Percentiles rank a stretch among this genome's conserved stretches.
Evolutionary conservation across 2,888 invertebrate genomes (phyloP).

Genomic region (Drosophila meridiana): DNA sequence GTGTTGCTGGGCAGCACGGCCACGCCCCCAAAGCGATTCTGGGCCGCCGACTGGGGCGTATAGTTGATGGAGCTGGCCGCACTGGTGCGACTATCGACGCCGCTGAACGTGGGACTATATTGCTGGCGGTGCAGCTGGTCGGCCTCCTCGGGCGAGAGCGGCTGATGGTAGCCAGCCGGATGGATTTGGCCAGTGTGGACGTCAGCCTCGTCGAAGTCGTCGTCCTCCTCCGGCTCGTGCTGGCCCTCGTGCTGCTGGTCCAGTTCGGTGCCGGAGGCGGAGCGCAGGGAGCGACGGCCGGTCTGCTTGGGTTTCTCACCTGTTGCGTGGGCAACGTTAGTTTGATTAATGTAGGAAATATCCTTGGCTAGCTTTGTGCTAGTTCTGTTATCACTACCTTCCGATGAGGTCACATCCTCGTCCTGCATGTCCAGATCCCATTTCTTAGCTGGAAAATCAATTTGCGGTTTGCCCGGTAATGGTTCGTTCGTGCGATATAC

Average conservation of each 20-base stretch:
- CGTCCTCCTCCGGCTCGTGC: slow-evolving; percentile 55
- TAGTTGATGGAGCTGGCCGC: slow-evolving; percentile 81
- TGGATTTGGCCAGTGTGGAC: slow-evolving; percentile 67
- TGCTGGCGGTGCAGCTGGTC: slow-evolving; percentile 73
- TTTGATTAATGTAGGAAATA: slow-evolving; percentile 87
- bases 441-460: slow-evolving; percentile 92
- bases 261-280: slow-evolving; percentile 84
- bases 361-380: slow-evolving; percentile 88
- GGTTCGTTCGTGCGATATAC: slow-evolving; percentile 95
- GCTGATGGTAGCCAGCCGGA: slow-evolving; percentile 77
- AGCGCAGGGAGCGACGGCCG: slow-evolving; percentile 86
- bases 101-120: slow-evolving; percentile 85
- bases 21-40: slow-evolving; percentile 84
- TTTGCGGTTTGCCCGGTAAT: slow-evolving; percentile 89
- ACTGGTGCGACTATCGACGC: slow-evolving; percentile 83
- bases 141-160: slow-evolving; percentile 78
- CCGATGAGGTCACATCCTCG: slow-evolving; percentile 88
- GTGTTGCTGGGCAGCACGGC: slow-evolving; percentile 83
- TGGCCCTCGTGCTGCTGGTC: slow-evolving; percentile 53
- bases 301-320: slow-evolving; percentile 87
- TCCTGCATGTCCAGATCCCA: slow-evolving; percentile 90
- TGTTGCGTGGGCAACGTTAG: slow-evolving; percentile 72
- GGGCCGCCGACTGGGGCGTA: slow-evolving; percentile 72
- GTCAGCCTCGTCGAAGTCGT: slow-evolving; percentile 70
- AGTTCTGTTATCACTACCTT: slow-evolving; percentile 88